A percentile compares a stretch with the other conserved stretches of the same genome.
These are phyloP conservation scores for Philonicus albiceps DNA, from an alignment of 2,888 invertebrate genomes.

Conservation along the genomic window DNA sequence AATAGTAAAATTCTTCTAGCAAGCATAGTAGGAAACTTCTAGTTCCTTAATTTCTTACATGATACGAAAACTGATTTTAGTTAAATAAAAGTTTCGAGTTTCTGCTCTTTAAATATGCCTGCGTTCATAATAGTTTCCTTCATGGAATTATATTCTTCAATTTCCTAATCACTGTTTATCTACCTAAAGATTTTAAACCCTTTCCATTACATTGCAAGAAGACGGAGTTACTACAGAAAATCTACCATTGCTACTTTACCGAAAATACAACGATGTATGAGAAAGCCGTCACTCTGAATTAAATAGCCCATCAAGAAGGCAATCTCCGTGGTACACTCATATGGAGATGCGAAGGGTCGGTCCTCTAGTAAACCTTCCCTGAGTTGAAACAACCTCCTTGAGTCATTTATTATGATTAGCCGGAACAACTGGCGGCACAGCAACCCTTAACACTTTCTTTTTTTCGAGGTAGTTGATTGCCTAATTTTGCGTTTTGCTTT, in stretches of 20 bases:
- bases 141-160: not conserved
- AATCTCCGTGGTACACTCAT: not conserved
- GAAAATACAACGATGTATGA: not conserved
- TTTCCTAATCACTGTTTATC: not conserved
- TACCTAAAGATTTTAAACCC: not conserved
- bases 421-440: not conserved
- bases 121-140: too few relatives aligned
- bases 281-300: not conserved
- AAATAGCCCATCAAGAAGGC: not conserved
- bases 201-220: not conserved
- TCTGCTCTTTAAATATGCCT: too few relatives aligned
- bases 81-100: too few relatives aligned
- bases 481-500: slow-evolving; percentile 36
- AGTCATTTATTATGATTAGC: slow-evolving; percentile 14
- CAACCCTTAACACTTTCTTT: not conserved
- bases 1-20: too few relatives aligned
- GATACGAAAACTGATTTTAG: too few relatives aligned
- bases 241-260: not conserved
- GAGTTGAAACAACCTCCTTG: not conserved
- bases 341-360: not conserved
- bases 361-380: not conserved
- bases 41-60: too few relatives aligned
- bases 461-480: slow-evolving; percentile 27
- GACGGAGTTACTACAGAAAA: not conserved
- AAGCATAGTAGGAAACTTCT: too few relatives aligned